These are phyloP conservation scores for Todiramphus chloris DNA, from an alignment of 2,113 vertebrate species.

Conservation along the genomic window DNA sequence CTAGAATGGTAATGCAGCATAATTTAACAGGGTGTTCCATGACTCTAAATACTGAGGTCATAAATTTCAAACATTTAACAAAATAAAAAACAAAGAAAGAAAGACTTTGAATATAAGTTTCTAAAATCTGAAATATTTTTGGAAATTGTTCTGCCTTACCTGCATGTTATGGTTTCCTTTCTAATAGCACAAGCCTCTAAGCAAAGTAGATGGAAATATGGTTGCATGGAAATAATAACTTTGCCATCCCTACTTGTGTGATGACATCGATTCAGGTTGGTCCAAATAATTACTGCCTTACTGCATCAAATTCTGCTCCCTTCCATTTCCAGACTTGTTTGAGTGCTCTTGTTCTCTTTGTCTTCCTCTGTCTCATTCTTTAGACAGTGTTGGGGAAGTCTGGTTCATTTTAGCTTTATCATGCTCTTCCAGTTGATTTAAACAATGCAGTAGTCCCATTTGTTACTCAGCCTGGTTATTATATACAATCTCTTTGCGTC, in stretches of 20 bases:
- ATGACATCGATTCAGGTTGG: neutral
- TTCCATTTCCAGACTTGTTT: neutral
- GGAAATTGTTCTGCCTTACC: neutral
- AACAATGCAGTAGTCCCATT: neutral
- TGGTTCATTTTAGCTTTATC: constrained; percentile 8
- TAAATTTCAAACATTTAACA: neutral
- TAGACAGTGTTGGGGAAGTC: neutral
- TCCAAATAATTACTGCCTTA: neutral
- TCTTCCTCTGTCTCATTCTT: neutral
- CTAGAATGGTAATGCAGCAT: neutral
- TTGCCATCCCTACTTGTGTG: neutral
- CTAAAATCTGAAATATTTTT: neutral
- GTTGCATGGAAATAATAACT: neutral
- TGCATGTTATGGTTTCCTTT: neutral
- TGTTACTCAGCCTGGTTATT: neutral
- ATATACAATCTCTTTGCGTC: neutral
- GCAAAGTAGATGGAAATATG: neutral
- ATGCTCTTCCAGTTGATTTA: neutral
- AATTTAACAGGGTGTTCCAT: neutral
- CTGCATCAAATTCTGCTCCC: neutral
- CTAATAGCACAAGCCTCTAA: neutral
- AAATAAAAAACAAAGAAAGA: neutral
- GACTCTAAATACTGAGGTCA: neutral
- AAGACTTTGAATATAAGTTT: neutral
- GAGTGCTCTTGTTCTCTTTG: neutral